phyloP scores from a whole-genome alignment of 2,888 invertebrate genomes.

The Phragmatobia fuliginosa region DNA sequence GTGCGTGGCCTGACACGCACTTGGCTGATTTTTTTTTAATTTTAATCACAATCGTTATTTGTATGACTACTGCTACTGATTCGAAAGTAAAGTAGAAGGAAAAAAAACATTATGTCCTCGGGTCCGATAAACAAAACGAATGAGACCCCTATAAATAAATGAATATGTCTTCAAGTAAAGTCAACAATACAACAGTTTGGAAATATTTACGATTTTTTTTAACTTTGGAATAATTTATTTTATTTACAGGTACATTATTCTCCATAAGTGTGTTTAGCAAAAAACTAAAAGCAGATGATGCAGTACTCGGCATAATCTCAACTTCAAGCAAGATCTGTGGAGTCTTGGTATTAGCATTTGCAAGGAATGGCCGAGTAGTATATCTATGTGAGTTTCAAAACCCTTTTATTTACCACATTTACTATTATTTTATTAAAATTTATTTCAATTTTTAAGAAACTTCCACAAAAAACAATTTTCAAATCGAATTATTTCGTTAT shows the following conservation, averaged over 20 bases:
- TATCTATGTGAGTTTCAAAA: conserved; percentile 68
- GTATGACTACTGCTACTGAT: too few relatives aligned
- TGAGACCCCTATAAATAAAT: neutral
- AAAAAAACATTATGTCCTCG: too few relatives aligned
- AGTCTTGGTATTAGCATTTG: conserved; percentile 71
- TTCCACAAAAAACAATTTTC: too few relatives aligned
- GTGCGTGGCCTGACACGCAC: too few relatives aligned
- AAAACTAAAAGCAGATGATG: conserved; percentile 73
- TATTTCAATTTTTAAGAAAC: neutral
- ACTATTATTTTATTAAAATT: neutral
- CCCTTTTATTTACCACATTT: neutral
- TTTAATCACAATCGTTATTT: neutral
- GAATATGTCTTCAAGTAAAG: too few relatives aligned
- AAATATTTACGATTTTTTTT: too few relatives aligned
- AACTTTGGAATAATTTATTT: neutral
- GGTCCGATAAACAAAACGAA: neutral
- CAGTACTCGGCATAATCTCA: conserved; percentile 76
- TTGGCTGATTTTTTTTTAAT: neutral
- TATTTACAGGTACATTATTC: conserved; percentile 72
- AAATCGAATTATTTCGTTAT: too few relatives aligned
- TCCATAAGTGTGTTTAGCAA: conserved; percentile 78
- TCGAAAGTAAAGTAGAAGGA: too few relatives aligned
- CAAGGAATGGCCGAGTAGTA: conserved; percentile 72
- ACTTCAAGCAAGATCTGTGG: conserved; percentile 76
- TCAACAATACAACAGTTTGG: too few relatives aligned